Percentiles rank a stretch among this genome's conserved stretches.
Conservation (phyloP, 2,797 vertebrate genomes). For the Muraenolepis orangiensis region DNA sequence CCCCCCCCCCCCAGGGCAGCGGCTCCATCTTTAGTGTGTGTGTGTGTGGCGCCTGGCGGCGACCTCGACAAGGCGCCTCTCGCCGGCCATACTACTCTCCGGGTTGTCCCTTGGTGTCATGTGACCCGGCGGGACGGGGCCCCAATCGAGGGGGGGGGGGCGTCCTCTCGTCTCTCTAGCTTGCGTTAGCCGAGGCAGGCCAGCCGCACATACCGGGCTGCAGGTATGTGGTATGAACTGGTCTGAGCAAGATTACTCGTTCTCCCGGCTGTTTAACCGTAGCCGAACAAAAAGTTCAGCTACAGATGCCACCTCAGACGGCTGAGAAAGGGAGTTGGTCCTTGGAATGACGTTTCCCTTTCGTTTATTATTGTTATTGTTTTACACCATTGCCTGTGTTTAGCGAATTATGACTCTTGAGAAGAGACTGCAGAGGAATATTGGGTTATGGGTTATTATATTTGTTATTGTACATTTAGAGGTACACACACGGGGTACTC, state of each 20-base stretch:
- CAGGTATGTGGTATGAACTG: constrained; percentile 7
- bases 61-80: no score
- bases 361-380: no score
- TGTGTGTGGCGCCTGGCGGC: not conserved
- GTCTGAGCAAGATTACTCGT: constrained; percentile 9
- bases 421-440: not conserved
- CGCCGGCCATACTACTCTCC: no score
- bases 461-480: no score
- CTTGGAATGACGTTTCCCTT: not conserved
- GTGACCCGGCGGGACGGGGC: not conserved
- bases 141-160: not conserved
- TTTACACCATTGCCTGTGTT: no score
- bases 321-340: not conserved
- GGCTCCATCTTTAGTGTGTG: constrained; percentile 1
- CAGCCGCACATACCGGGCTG: not conserved
- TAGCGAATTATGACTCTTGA: not conserved
- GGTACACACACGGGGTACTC: no score
- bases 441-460: no score
- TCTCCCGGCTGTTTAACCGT: not conserved
- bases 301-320: not conserved
- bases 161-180: not conserved
- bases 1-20: no score
- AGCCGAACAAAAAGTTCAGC: no score
- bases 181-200: not conserved
- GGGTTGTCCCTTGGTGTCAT: no score